A percentile compares a stretch with the other conserved stretches of the same genome.
Conservation (phyloP, 2,888 invertebrate genomes). For the Eumacrocentrus americanus region DNA sequence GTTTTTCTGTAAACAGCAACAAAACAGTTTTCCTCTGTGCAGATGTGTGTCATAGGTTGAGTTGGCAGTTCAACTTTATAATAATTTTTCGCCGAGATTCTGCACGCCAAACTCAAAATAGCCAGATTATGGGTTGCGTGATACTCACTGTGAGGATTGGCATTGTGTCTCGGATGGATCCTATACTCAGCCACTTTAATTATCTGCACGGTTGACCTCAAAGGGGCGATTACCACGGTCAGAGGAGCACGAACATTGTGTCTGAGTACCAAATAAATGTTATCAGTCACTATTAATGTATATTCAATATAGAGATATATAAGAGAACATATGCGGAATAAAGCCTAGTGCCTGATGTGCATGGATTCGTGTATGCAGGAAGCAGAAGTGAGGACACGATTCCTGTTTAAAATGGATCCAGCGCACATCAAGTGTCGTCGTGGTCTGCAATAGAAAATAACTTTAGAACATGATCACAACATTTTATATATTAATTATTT, state of each 20-base stretch:
- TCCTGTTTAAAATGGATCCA: conserved; percentile 42
- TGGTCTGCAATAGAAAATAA: conserved; percentile 30
- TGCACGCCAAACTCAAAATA: conserved; percentile 42
- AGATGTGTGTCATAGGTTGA: conserved; percentile 33
- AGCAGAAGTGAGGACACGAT: conserved; percentile 45
- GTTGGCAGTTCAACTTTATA: conserved; percentile 36
- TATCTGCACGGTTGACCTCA: conserved; percentile 35
- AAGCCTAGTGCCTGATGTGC: conserved; percentile 38
- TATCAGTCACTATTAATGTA: not conserved
- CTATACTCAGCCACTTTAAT: conserved; percentile 38
- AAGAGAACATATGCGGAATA: not conserved
- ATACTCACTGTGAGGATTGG: conserved; percentile 33
- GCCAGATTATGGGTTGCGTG: conserved; percentile 40
- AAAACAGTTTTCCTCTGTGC: conserved; percentile 36
- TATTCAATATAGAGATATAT: not conserved
- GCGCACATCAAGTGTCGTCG: conserved; percentile 43
- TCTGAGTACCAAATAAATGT: conserved; percentile 26
- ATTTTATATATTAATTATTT: too few relatives aligned
- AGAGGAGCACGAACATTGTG: conserved; percentile 43
- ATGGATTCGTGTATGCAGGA: conserved; percentile 43
- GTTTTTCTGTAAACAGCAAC: conserved; percentile 36
- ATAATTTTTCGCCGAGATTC: conserved; percentile 37
- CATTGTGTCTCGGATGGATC: conserved; percentile 36
- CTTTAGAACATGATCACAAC: not conserved
- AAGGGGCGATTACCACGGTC: conserved; percentile 37